Evolutionary conservation across 2,113 vertebrate genomes (phyloP).

Genomic region (Otus sunia): DNA sequence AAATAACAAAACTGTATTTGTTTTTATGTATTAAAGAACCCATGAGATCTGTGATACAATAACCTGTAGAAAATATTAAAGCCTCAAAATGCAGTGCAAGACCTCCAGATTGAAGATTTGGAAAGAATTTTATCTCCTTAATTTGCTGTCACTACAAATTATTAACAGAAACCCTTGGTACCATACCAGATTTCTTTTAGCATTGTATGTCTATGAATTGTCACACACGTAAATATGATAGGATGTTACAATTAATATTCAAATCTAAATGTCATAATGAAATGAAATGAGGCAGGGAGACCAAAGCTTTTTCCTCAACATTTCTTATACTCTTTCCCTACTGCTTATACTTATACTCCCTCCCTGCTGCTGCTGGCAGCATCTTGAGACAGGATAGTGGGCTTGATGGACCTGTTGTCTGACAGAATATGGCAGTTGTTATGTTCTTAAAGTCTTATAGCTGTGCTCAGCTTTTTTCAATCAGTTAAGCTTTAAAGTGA

Average conservation of each 20-base stretch:
- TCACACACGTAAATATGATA: neutral
- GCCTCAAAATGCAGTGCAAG: neutral
- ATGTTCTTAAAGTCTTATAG: neutral
- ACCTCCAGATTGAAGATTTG: neutral
- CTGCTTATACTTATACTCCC: neutral
- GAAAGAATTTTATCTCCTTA: neutral
- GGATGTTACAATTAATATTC: neutral
- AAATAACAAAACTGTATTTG: neutral
- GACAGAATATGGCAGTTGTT: neutral
- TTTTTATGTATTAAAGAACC: neutral
- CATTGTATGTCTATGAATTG: neutral
- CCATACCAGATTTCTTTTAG: neutral
- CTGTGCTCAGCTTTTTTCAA: neutral
- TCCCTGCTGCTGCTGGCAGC: neutral
- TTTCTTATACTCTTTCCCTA: neutral
- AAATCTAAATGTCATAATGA: neutral
- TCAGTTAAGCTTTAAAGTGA: neutral
- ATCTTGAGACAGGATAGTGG: neutral
- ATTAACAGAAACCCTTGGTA: neutral
- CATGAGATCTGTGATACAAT: neutral
- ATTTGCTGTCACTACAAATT: neutral
- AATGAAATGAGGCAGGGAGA: neutral
- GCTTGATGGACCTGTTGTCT: neutral
- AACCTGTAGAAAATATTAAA: neutral
- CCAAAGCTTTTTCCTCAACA: neutral